A percentile compares a stretch with the other conserved stretches of the same genome.
phyloP scores from a whole-genome alignment of 30 jellyfish, hydroid and myxozoan genomes.

The Hydractinia echinata region DNA sequence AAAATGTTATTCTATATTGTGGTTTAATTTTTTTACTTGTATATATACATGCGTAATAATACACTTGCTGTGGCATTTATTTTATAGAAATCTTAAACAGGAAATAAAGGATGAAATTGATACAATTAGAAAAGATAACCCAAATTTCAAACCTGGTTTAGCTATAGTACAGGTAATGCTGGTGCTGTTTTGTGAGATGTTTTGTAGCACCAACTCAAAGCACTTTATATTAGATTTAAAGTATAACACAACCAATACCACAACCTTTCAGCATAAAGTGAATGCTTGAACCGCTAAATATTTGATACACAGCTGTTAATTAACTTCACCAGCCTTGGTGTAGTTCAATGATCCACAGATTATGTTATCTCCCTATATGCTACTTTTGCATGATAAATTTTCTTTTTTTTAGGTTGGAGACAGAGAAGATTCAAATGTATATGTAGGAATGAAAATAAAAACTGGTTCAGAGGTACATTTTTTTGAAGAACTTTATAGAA shows the following conservation, averaged over 20 bases:
- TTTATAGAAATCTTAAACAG: slow-evolving; percentile 2
- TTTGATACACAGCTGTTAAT: too few species aligned
- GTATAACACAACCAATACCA: too few species aligned
- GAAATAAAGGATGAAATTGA: slow-evolving; percentile 51
- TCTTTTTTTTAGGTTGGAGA: slow-evolving; percentile 74
- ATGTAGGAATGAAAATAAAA: slow-evolving; percentile 87
- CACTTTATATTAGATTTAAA: neutral
- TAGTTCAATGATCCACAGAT: neutral
- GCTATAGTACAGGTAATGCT: slow-evolving; percentile 81
- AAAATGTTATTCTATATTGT: too few species aligned
- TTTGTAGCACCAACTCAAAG: neutral
- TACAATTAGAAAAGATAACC: slow-evolving; percentile 37
- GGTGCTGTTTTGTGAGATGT: neutral
- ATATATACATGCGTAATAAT: too few species aligned
- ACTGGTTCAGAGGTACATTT: slow-evolving; percentile 76
- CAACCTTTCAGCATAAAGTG: too few species aligned
- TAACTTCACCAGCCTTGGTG: too few species aligned
- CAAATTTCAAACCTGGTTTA: slow-evolving; percentile 90
- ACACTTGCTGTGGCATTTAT: too few species aligned
- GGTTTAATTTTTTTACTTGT: too few species aligned
- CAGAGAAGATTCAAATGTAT: slow-evolving; percentile 95
- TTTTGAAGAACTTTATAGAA: neutral
- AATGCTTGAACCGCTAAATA: too few species aligned
- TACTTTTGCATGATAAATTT: neutral
- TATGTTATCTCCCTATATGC: neutral